Evolutionary conservation across 2,797 vertebrate genomes (phyloP).

Genomic region (Echeneis naucrates): DNA sequence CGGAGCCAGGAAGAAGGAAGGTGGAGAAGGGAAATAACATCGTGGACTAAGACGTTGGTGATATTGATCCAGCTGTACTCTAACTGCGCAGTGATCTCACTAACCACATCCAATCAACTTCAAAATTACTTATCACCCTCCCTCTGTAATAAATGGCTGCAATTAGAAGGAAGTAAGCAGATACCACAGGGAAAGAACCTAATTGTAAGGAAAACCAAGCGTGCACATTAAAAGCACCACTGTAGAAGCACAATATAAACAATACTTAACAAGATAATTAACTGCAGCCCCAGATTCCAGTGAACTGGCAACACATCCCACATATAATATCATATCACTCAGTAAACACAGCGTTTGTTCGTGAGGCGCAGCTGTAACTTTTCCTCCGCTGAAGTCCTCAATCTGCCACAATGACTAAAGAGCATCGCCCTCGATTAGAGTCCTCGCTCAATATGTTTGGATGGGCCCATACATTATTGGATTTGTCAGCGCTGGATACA

Average conservation of each 20-base stretch:
- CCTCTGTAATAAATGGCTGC: slow-evolving; percentile 47
- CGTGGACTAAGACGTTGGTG: slow-evolving; percentile 42
- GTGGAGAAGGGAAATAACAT: slow-evolving; percentile 27
- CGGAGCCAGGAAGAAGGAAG: background rate
- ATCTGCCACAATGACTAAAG: slow-evolving; percentile 62
- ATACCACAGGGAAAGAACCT: slow-evolving; percentile 30
- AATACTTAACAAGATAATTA: slow-evolving; percentile 48
- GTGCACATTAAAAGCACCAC: slow-evolving; percentile 26
- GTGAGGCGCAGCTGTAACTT: slow-evolving; percentile 32
- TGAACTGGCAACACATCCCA: slow-evolving; percentile 33
- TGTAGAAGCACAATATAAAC: slow-evolving; percentile 40
- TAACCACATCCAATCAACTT: slow-evolving; percentile 72
- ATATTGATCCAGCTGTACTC: slow-evolving; percentile 70
- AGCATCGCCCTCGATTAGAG: slow-evolving; percentile 35
- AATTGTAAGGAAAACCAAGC: slow-evolving; percentile 26
- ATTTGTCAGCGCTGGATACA: slow-evolving; percentile 39
- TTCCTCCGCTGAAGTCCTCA: slow-evolving; percentile 50
- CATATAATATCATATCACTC: slow-evolving; percentile 19
- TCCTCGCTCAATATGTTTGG: slow-evolving; percentile 43
- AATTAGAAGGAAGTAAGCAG: slow-evolving; percentile 55
- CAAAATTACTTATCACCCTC: slow-evolving; percentile 56
- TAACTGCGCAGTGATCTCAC: slow-evolving; percentile 69
- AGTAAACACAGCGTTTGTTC: slow-evolving; percentile 35
- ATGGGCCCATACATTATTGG: slow-evolving; percentile 49
- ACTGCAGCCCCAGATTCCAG: slow-evolving; percentile 43